Conservation (phyloP, 2,888 invertebrate species). For the Alviniconcha strummeri region DNA sequence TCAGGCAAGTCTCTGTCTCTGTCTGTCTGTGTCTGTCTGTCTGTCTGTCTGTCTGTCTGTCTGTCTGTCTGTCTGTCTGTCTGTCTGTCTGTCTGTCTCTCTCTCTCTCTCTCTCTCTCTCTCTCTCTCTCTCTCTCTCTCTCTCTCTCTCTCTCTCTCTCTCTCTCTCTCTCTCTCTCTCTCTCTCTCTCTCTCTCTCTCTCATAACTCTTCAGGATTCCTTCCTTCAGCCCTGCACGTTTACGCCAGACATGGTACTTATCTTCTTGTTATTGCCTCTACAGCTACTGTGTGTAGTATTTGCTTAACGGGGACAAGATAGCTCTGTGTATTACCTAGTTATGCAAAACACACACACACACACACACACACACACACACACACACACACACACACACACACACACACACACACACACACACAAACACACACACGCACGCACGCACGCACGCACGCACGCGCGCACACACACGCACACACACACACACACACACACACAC, state of each 20-base stretch:
- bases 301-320: no score
- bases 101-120: slow-evolving; percentile 19
- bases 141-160: slow-evolving; percentile 28
- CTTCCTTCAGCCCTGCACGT: background rate
- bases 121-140: slow-evolving; percentile 20
- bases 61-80: background rate
- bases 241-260: background rate
- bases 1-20: background rate
- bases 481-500: no score
- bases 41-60: slow-evolving; percentile 19
- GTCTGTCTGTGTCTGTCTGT: background rate
- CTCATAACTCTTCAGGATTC: background rate
- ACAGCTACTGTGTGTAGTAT: no score
- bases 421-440: no score
- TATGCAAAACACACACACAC: no score
- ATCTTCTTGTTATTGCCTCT: no score
- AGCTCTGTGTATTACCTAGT: no score
- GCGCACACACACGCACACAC: no score
- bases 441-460: no score
- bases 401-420: no score
- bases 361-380: no score
- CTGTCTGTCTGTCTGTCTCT: background rate
- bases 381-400: no score
- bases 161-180: slow-evolving; percentile 17
- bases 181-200: slow-evolving; percentile 9